Percentiles rank a stretch among this genome's conserved stretches.
Evolutionary conservation across 2,888 invertebrate species (phyloP).

Genomic region (Griposia aprilina): DNA sequence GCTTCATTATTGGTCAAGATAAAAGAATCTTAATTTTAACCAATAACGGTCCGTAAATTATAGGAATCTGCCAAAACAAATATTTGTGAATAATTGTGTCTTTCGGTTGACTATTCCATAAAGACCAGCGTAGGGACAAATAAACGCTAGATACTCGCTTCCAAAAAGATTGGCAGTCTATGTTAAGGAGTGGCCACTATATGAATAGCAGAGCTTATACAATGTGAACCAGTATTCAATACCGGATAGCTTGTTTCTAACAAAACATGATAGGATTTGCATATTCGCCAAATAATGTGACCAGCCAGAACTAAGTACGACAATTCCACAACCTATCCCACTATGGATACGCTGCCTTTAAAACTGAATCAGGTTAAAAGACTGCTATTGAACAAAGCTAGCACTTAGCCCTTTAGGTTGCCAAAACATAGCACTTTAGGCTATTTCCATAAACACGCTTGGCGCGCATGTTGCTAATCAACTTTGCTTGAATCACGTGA

Average conservation of each 20-base stretch:
- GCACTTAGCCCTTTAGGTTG: constrained; percentile 6
- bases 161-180: background rate
- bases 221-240: background rate
- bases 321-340: background rate
- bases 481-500: constrained; percentile 49
- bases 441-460: constrained; percentile 40
- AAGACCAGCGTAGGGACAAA: background rate
- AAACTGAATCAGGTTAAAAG: too few species aligned
- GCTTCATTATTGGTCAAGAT: too few species aligned
- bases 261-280: background rate
- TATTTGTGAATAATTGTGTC: background rate
- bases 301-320: background rate
- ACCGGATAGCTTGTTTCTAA: background rate
- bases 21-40: too few species aligned
- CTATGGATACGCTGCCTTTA: background rate
- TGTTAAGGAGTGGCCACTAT: background rate
- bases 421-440: constrained; percentile 14
- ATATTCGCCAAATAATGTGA: background rate
- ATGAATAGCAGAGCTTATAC: too few species aligned
- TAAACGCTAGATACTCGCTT: background rate
- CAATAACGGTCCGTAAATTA: too few species aligned
- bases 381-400: background rate
- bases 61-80: too few species aligned
- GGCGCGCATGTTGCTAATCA: constrained; percentile 45
- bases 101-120: background rate